Conservation (phyloP, 2,888 invertebrate genomes). For the Aphrophora alni region DNA sequence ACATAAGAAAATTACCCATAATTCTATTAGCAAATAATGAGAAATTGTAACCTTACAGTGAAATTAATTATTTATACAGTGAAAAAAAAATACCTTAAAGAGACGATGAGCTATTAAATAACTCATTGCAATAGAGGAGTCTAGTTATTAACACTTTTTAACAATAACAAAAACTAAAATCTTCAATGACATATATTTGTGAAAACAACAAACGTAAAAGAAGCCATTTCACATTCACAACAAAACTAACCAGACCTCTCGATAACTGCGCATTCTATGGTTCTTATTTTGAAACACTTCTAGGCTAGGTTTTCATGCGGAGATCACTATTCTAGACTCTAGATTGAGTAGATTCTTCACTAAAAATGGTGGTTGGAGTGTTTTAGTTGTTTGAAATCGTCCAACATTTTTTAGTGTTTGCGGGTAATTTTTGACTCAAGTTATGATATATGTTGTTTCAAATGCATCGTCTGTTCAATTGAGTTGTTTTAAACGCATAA, state of each 20-base stretch:
- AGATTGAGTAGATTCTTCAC: not conserved
- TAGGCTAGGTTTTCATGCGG: not conserved
- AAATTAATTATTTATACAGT: not conserved
- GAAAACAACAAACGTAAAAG: not conserved
- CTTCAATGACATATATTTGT: not conserved
- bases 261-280: not conserved
- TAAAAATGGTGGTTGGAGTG: not conserved
- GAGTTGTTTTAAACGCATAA: not conserved
- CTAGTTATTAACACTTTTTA: not conserved
- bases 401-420: not conserved
- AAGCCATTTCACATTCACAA: not conserved
- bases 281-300: not conserved
- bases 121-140: not conserved
- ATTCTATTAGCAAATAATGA: not conserved
- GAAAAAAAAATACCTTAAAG: not conserved
- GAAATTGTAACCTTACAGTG: not conserved
- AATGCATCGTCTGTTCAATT: not conserved
- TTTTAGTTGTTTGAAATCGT: not conserved
- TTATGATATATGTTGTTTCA: not conserved
- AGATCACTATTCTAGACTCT: not conserved
- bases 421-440: not conserved
- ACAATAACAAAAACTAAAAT: not conserved
- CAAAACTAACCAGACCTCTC: not conserved
- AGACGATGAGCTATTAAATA: not conserved
- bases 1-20: slow-evolving; percentile 6